phyloP scores from a whole-genome alignment of 2,888 invertebrate species.

The Campoletis raptor region DNA sequence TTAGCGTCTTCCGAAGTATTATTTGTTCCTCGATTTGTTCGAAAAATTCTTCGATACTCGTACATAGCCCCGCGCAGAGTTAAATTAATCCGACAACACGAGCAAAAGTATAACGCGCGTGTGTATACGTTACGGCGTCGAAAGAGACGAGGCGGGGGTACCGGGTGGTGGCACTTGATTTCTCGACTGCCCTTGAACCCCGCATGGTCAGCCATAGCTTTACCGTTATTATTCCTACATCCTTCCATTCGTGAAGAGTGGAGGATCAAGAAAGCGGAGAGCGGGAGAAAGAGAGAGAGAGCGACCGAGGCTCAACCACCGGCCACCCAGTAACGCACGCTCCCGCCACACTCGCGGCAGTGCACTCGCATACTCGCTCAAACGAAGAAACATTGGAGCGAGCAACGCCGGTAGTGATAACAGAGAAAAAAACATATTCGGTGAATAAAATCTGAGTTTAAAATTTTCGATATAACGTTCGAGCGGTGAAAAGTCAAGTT shows the following conservation, averaged over 20 bases:
- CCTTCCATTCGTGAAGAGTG: constrained; percentile 79
- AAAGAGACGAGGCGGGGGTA: constrained; percentile 49
- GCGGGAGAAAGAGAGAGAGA: constrained; percentile 31
- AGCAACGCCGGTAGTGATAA: constrained; percentile 36
- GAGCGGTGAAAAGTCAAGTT: neutral
- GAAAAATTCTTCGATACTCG: no score
- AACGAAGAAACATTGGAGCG: constrained; percentile 47
- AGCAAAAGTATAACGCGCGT: constrained; percentile 32
- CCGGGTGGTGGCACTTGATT: constrained; percentile 73
- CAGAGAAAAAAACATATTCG: neutral
- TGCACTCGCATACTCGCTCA: constrained; percentile 64
- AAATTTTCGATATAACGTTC: neutral
- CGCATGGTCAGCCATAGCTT: constrained; percentile 78
- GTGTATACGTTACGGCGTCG: no score
- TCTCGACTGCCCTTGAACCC: constrained; percentile 82
- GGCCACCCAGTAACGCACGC: constrained; percentile 77
- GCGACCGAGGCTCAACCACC: constrained; percentile 64
- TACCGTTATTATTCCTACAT: constrained; percentile 83
- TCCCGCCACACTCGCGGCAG: constrained; percentile 38
- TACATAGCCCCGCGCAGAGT: no score
- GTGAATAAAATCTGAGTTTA: neutral
- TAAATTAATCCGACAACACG: neutral
- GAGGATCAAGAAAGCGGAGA: constrained; percentile 27
- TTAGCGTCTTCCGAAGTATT: no score
- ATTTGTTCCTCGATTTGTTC: no score